phyloP scores from a whole-genome alignment of 2,888 invertebrate species.

The Tenodera sinensis region DNA sequence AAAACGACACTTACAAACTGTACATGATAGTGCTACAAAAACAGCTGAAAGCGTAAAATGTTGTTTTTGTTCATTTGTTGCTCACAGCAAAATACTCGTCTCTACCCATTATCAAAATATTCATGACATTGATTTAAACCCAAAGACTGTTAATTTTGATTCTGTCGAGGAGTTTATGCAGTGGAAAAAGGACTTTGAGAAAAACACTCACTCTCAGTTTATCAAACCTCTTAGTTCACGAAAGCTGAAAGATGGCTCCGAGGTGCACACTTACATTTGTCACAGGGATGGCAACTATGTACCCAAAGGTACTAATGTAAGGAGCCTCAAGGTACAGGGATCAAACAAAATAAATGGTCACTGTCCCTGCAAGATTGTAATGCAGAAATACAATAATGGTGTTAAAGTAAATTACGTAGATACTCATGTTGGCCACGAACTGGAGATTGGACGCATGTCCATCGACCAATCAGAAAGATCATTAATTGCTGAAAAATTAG shows the following conservation, averaged over 20 bases:
- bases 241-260: constrained; percentile 29
- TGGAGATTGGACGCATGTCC: constrained; percentile 32
- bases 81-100: too few relatives aligned
- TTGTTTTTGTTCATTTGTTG: too few relatives aligned
- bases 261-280: constrained; percentile 31
- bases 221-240: constrained; percentile 31
- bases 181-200: constrained; percentile 34
- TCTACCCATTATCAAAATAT: too few relatives aligned
- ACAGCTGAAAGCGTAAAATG: too few relatives aligned
- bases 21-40: too few relatives aligned
- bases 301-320: constrained; percentile 31
- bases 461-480: constrained; percentile 31
- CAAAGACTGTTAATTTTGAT: too few relatives aligned
- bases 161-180: constrained; percentile 27
- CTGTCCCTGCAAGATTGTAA: constrained; percentile 35
- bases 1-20: too few relatives aligned
- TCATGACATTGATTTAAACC: too few relatives aligned
- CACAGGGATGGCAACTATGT: constrained; percentile 34
- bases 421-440: constrained; percentile 35
- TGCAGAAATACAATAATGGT: constrained; percentile 25
- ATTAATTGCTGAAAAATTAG: constrained; percentile 32
- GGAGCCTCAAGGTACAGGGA: constrained; percentile 33
- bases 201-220: constrained; percentile 30
- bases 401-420: constrained; percentile 32
- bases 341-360: constrained; percentile 36